Evolutionary conservation across 1,140 invertebrate species (phyloP).

Genomic region (Meloidogyne hapla): DNA sequence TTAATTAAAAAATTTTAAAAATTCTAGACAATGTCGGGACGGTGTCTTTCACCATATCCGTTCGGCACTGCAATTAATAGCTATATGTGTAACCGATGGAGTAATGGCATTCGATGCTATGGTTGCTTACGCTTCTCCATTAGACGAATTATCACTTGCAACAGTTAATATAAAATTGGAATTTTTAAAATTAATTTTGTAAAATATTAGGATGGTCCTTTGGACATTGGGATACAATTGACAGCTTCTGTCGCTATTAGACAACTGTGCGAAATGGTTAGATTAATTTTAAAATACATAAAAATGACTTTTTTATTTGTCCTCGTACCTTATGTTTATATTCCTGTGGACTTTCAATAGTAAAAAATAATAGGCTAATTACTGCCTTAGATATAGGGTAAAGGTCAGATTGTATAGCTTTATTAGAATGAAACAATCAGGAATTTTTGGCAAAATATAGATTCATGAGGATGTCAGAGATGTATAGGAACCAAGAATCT

Average conservation of each 20-base stretch:
- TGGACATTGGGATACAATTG: conserved; percentile 66
- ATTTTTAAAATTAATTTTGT: conserved; percentile 41
- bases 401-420: too few relatives aligned
- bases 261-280: conserved; percentile 71
- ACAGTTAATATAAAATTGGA: neutral
- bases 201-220: conserved; percentile 51
- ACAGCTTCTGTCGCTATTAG: conserved; percentile 78
- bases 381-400: too few relatives aligned
- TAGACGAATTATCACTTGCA: conserved; percentile 21
- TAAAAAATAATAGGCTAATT: too few relatives aligned
- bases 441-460: too few relatives aligned
- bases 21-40: conserved; percentile 75
- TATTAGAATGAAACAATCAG: too few relatives aligned
- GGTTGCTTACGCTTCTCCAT: conserved; percentile 15
- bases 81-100: conserved; percentile 92
- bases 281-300: conserved; percentile 4
- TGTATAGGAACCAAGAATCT: too few relatives aligned
- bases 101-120: conserved; percentile 68
- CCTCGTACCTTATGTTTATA: too few relatives aligned
- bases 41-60: conserved; percentile 88
- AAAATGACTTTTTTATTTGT: too few relatives aligned
- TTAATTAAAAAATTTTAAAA: neutral
- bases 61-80: conserved; percentile 92
- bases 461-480: too few relatives aligned
- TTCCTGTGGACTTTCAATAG: too few relatives aligned